Base-by-base conservation (phyloP, 2,888 invertebrate species). In the Nemotelus nigrinus region DNA sequence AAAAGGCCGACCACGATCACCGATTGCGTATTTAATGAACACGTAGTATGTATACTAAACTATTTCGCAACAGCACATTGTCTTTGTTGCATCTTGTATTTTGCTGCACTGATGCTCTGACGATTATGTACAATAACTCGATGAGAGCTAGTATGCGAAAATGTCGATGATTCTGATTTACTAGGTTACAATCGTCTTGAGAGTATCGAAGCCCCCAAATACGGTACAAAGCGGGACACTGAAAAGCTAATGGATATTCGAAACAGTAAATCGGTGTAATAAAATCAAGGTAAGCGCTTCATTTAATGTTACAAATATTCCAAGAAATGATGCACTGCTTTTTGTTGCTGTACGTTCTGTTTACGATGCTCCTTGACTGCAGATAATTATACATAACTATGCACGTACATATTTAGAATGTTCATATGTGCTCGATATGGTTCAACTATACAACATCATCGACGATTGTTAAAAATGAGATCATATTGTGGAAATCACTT, bases 251-350 rank as follows among this genome's bases (percentile, higher is more conserved):
- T 41, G 7, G 60, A 41, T 39, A 60, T 60, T 25, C 41, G 60
- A 60, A 60, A 39, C 60, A 60, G 39, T 60, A 60, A 60, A 60
- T 60, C 25, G 25, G 25, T 25, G 41, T 25, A 60, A 60, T 60
- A 60, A 60, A 60, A 60, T 60, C 60, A 60, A 60, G 60, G 60
- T 25, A 58, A 58, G n/a, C 58, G 8, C 8, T 58, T 4, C 58
- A 58, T 58, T n/a, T n/a, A n/a, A 58, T 10, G 58, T 41, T 60
- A 60, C 41, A 39, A 7, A 60, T 60, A 60, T 60, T 60, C 60
- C 7, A 39, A 2, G 60, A 60, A 4, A 60, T 60, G 60, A 60
- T 60, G n/a, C 60, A 60, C 60, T 4, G 58, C 8, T 58, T 7
- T 25, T n/a, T 58, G 25, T 2, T 4, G 8, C 25, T 25, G 25